Percentiles rank a stretch among this genome's conserved stretches.
Conservation (phyloP, 2,113 vertebrate genomes). For the Pterocles orientalis region DNA sequence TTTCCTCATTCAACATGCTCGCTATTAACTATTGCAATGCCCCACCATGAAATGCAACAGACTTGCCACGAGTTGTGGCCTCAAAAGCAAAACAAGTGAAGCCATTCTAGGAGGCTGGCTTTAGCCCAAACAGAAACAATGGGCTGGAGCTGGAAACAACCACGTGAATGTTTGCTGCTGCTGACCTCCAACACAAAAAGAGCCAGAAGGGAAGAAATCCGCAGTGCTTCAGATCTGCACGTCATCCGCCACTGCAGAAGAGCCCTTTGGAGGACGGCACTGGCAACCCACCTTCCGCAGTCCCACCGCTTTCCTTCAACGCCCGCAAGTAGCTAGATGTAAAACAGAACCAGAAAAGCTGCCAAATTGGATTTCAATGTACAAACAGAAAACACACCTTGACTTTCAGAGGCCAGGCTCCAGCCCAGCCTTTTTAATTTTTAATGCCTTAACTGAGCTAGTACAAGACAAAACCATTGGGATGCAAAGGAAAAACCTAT, state of each 20-base stretch:
- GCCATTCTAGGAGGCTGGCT: neutral
- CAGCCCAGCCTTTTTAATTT: neutral
- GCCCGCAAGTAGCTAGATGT: neutral
- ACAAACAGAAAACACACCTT: neutral
- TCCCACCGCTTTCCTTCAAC: neutral
- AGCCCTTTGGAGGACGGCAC: neutral
- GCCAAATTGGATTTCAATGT: neutral
- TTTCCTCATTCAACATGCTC: neutral
- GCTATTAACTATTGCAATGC: neutral
- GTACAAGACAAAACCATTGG: neutral
- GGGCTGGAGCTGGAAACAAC: neutral
- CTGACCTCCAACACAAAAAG: neutral
- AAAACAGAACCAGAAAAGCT: neutral
- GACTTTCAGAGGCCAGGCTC: neutral
- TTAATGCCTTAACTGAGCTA: neutral
- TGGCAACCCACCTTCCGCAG: neutral
- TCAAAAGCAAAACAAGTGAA: neutral
- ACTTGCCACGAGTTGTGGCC: accelerated
- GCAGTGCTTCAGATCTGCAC: neutral
- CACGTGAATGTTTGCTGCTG: neutral
- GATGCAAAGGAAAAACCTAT: neutral
- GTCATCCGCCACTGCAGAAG: neutral
- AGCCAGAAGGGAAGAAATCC: neutral
- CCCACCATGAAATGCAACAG: neutral
- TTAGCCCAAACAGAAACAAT: neutral